Evolutionary conservation across 2,113 vertebrate genomes (phyloP), one percentile per base, ranked within the genome.

Genomic region (Sturnus vulgaris): DNA sequence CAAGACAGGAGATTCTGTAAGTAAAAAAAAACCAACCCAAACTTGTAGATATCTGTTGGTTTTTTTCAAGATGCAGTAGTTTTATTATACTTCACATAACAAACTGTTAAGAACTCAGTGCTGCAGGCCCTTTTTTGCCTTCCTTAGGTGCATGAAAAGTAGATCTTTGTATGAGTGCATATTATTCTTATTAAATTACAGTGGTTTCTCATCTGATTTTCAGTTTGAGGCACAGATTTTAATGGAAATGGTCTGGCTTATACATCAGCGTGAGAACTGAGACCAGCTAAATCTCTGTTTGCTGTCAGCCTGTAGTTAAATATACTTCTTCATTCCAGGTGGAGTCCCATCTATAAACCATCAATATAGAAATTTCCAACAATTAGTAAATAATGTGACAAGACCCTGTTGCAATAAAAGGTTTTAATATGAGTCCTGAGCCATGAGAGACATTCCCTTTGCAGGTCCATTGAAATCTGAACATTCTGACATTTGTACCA

Each of bases 1-100:
- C 92, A 99, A 99, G 98, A 99, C 99, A 9, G 99, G 99, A 91
- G 99, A 99, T 95, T 99, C 99, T 93, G 99, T 99, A 87, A 98
- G 99, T 99, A 95, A 66, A 30, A 73, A 86, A 86, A 88, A 82
- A 28, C n/a, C 4, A 27, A 14, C 3, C 12, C 27, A 19, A 68
- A 69, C 20, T 75, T 78, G 5, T 60, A 50, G 39, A 23, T 75
- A 8, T 68, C 7, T 57, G 11, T 22, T 46, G 28, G 80, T 83
- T 86, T 75, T 69, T 79, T 25, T 15, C 18, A 39, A 75, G n/a
- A 28, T 81, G 28, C 22, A 50, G 15, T 30, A 56, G 10, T 68
- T 53, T 31, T 69, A 35, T 77, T 86, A 12, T 55, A 50, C 24
- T 70, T 90, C 23, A 33, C 9, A 6, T 79, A 46, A 66, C 3